Conservation (phyloP, 2,113 vertebrate genomes). For the Orthochromis malagaraziensis region DNA sequence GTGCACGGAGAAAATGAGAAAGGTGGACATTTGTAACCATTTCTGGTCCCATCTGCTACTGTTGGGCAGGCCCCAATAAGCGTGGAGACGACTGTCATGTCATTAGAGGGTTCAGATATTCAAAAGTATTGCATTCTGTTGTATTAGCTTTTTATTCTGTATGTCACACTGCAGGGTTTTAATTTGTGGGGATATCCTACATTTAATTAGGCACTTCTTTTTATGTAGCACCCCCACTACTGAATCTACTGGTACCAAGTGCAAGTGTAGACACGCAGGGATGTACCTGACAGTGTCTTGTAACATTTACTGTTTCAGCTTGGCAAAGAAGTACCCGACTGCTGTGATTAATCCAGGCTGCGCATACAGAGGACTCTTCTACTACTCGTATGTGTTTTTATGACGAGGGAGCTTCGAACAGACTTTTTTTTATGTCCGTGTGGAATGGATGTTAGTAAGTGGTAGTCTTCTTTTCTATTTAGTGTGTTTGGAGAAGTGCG, state of each 20-base stretch:
- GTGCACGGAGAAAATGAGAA: slow-evolving; percentile 80
- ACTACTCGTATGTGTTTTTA: slow-evolving; percentile 34
- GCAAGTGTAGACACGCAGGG: background rate
- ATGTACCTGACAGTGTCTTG: background rate
- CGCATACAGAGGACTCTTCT: background rate
- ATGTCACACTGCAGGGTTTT: slow-evolving; percentile 61
- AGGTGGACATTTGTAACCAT: background rate
- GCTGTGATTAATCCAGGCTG: slow-evolving; percentile 23
- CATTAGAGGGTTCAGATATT: background rate
- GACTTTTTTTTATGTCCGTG: slow-evolving; percentile 1
- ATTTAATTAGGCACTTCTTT: slow-evolving; percentile 35
- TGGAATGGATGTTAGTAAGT: slow-evolving; percentile 21
- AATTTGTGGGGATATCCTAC: slow-evolving; percentile 27
- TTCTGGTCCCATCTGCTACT: slow-evolving; percentile 5
- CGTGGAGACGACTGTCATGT: background rate
- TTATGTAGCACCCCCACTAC: background rate
- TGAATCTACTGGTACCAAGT: slow-evolving; percentile 19
- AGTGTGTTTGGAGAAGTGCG: slow-evolving; percentile 10
- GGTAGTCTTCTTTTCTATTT: slow-evolving; percentile 18
- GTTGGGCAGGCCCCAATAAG: slow-evolving; percentile 58
- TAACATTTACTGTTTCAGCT: slow-evolving; percentile 24
- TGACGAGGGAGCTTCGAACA: background rate
- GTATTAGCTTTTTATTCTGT: slow-evolving; percentile 49
- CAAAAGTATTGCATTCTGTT: background rate
- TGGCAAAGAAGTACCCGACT: background rate